Evolutionary conservation across 2,113 vertebrate genomes (phyloP).

Genomic region (Todiramphus chloris): DNA sequence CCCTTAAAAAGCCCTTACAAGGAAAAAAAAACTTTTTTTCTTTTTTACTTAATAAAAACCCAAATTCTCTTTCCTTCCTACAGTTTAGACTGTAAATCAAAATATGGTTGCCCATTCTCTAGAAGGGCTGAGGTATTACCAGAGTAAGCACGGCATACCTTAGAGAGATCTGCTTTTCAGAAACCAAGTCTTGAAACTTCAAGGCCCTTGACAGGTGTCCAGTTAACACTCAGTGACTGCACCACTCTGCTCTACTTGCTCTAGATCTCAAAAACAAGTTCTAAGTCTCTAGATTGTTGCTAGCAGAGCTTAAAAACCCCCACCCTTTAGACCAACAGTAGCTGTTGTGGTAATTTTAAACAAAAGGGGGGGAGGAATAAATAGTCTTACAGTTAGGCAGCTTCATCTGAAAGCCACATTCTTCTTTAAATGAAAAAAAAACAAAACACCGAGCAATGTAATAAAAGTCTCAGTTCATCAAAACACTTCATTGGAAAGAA

Average conservation of each 20-base stretch:
- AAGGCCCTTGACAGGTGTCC: neutral
- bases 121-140: neutral
- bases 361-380: neutral
- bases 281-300: neutral
- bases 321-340: neutral
- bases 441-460: neutral
- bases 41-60: neutral
- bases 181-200: neutral
- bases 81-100: neutral
- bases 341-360: neutral
- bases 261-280: neutral
- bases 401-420: neutral
- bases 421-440: neutral
- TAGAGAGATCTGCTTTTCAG: neutral
- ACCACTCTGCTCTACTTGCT: neutral
- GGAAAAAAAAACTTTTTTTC: neutral
- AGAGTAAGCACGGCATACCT: neutral
- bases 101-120: neutral
- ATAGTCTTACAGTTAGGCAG: neutral
- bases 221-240: neutral
- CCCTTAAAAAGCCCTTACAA: neutral
- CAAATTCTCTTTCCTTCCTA: neutral
- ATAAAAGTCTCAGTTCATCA: neutral
- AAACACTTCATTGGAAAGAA: constrained; percentile 1
- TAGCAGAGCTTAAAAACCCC: neutral